phyloP scores from a whole-genome alignment of 2,888 invertebrate genomes.

The Bellardia pandia region DNA sequence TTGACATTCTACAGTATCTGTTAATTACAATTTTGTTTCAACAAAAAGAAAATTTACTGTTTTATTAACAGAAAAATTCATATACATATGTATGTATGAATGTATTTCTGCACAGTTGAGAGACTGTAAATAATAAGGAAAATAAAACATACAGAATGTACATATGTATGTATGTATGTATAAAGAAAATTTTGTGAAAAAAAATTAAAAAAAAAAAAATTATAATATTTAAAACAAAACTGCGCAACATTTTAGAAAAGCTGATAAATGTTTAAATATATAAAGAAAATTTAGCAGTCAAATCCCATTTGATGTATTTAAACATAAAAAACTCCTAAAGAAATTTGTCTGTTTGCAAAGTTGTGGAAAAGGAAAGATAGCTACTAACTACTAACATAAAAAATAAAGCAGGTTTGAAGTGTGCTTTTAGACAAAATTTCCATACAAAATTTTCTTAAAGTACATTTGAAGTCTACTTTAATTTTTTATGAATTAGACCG shows the following conservation, averaged over 20 bases:
- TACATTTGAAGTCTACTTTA: no score
- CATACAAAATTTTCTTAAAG: no score
- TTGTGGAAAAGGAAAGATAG: not conserved
- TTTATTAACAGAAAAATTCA: conserved; percentile 25
- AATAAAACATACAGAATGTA: not conserved
- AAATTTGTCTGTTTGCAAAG: not conserved
- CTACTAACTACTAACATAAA: no score
- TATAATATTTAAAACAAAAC: conserved; percentile 3
- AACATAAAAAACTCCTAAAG: not conserved
- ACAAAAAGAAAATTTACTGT: conserved; percentile 35
- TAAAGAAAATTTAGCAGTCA: conserved; percentile 14
- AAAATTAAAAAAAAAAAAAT: not conserved
- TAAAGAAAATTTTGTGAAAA: conserved; percentile 7
- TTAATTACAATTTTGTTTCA: conserved; percentile 15
- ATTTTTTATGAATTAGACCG: no score
- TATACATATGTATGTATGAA: not conserved
- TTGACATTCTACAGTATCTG: conserved; percentile 2
- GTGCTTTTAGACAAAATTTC: no score
- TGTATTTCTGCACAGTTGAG: not conserved
- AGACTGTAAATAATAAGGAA: not conserved
- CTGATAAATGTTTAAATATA: conserved; percentile 24
- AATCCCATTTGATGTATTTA: not conserved
- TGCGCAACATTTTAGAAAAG: conserved; percentile 15
- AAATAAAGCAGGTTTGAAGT: no score
- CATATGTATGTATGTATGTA: not conserved